Evolutionary conservation across 2,888 invertebrate genomes (phyloP), one percentile per base, ranked within the genome.

Genomic region (Eurois occulta): DNA sequence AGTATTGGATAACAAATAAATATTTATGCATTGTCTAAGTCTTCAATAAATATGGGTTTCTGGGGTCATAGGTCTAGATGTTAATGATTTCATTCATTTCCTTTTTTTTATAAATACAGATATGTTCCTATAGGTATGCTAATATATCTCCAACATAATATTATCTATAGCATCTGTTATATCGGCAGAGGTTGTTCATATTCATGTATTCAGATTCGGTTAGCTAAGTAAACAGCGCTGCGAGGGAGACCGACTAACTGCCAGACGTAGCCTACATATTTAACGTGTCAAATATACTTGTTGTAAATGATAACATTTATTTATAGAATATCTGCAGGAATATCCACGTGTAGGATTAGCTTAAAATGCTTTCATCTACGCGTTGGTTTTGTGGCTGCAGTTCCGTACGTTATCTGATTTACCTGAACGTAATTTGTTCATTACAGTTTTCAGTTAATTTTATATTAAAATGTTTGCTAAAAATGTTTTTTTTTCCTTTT

Each of bases 161-260:
- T 82, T 81, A 82, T 81, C 77, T 84, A 28, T 68, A 72, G 48
- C 68, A 77, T 66, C 77, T 83, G 66, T 80, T 72, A 80, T 76
- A 76, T 78, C 41, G 74, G 67, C 71, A 79, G 75, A 58, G 75
- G 75, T 67, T 73, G 72, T 92, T 90, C 90, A 91, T 92, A 94
- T 94, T 94, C 93, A 92, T 93, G 91, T 91, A 93, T 92, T 93
- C 93, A 92, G 91, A 92, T 92, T 91, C 88, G 87, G 91, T 91
- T 91, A 91, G 93, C 89, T 92, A 92, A 90, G 91, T 90, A 92
- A 92, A 93, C 88, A 91, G 82, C 70, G 80, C 79, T 82, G 83
- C 75, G 86, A 84, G 85, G 72, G 75, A 78, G 74, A 80, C 85
- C 75, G 76, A 80, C 83, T 81, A 78, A 86, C 84, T 82, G 75